Conservation (phyloP, 1,140 invertebrate genomes). For the Drosophila lacertosa region DNA sequence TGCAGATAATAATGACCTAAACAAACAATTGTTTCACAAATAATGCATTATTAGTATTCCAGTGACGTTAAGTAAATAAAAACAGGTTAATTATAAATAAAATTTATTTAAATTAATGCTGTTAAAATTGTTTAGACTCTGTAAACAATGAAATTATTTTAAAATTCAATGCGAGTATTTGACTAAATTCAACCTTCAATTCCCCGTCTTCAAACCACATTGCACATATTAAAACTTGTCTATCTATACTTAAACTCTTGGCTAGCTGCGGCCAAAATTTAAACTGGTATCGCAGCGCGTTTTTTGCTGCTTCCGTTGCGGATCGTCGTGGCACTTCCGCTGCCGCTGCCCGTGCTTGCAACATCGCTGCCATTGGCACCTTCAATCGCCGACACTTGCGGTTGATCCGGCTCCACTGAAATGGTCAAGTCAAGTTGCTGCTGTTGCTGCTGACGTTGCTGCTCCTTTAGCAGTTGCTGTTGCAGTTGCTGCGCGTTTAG, state of each 20-base stretch:
- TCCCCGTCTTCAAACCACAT: neutral
- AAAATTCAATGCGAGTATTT: neutral
- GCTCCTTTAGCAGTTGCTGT: slow-evolving; percentile 65
- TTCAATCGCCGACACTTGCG: slow-evolving; percentile 24
- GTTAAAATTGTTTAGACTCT: too few species aligned
- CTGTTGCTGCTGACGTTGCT: slow-evolving; percentile 54
- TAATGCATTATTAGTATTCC: too few species aligned
- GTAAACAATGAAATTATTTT: too few species aligned
- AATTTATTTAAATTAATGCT: too few species aligned
- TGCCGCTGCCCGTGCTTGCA: slow-evolving; percentile 59
- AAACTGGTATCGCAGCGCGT: slow-evolving; percentile 76
- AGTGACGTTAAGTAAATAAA: too few species aligned
- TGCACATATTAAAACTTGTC: neutral
- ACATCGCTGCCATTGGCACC: slow-evolving; percentile 36
- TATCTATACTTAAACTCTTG: slow-evolving; percentile 19
- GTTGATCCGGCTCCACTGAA: slow-evolving; percentile 5
- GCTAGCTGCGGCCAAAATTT: slow-evolving; percentile 2
- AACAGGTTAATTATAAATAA: too few species aligned
- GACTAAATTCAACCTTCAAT: neutral
- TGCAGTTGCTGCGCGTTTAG: slow-evolving; percentile 79
- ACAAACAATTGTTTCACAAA: too few species aligned
- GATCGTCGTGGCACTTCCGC: slow-evolving; percentile 52
- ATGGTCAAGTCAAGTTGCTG: slow-evolving; percentile 9
- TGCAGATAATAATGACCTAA: too few species aligned
- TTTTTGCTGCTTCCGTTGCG: slow-evolving; percentile 58